phyloP scores from a whole-genome alignment of 1,140 invertebrate genomes.

The Solenopsis invicta region DNA sequence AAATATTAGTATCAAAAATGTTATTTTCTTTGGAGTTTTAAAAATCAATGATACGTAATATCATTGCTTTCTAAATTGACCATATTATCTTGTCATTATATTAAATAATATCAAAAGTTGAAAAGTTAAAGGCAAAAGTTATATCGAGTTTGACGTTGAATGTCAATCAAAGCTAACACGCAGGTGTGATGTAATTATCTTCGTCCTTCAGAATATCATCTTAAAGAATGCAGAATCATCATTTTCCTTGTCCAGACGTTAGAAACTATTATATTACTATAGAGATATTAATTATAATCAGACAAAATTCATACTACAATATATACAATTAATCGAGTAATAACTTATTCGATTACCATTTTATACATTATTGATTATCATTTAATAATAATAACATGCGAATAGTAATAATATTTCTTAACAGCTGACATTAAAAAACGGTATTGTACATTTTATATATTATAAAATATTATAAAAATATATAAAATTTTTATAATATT shows the following conservation, averaged over 20 bases:
- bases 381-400: background rate
- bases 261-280: conserved; percentile 30
- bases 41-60: background rate
- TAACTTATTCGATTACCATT: background rate
- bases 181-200: conserved; percentile 36
- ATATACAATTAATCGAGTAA: background rate
- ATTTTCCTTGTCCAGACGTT: conserved; percentile 28
- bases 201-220: background rate
- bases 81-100: background rate
- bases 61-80: background rate
- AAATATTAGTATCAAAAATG: background rate
- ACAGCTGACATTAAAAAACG: background rate
- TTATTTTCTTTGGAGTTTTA: background rate
- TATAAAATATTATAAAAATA: conserved; percentile 3
- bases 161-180: conserved; percentile 23
- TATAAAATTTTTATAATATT: background rate
- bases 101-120: conserved; percentile 10
- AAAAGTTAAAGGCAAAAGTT: background rate
- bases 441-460: background rate
- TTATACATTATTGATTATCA: background rate
- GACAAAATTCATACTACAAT: background rate
- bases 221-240: conserved; percentile 41
- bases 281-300: conserved; percentile 26
- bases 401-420: background rate
- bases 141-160: conserved; percentile 20